Conservation (phyloP, 2,888 invertebrate species). For the Branchellion lobata region DNA sequence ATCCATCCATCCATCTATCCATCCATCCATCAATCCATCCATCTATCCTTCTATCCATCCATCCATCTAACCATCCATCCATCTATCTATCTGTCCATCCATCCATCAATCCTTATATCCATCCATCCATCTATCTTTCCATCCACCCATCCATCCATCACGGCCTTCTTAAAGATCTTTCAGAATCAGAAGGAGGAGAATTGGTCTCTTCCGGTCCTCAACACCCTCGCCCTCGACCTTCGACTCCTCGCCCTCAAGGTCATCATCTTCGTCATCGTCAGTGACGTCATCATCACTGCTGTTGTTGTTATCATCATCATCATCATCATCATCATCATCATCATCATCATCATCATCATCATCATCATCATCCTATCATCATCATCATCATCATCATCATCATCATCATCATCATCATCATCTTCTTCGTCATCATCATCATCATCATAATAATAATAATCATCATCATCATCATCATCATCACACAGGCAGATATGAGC, state of each 20-base stretch:
- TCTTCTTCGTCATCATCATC: neutral
- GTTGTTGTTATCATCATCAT: constrained; percentile 56
- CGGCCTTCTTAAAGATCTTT: constrained; percentile 75
- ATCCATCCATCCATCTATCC: too few relatives aligned
- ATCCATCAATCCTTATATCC: too few relatives aligned
- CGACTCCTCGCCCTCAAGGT: constrained; percentile 69
- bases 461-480: neutral
- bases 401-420: neutral
- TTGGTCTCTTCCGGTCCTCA: constrained; percentile 93
- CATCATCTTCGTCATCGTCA: constrained; percentile 51
- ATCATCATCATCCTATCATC: constrained; percentile 8
- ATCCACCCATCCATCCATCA: too few relatives aligned
- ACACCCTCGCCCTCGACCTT: constrained; percentile 82
- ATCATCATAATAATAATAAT: neutral
- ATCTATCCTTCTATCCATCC: too few relatives aligned
- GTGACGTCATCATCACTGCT: neutral
- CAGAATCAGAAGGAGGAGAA: constrained; percentile 89
- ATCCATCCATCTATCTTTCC: too few relatives aligned
- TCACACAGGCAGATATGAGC: constrained; percentile 69
- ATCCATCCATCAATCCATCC: too few relatives aligned
- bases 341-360: constrained; percentile 17
- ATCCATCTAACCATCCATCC: too few relatives aligned
- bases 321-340: neutral
- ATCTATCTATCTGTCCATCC: too few relatives aligned
- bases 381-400: neutral